phyloP scores from a whole-genome alignment of 2,113 vertebrate species.

The Macrotus californicus region DNA sequence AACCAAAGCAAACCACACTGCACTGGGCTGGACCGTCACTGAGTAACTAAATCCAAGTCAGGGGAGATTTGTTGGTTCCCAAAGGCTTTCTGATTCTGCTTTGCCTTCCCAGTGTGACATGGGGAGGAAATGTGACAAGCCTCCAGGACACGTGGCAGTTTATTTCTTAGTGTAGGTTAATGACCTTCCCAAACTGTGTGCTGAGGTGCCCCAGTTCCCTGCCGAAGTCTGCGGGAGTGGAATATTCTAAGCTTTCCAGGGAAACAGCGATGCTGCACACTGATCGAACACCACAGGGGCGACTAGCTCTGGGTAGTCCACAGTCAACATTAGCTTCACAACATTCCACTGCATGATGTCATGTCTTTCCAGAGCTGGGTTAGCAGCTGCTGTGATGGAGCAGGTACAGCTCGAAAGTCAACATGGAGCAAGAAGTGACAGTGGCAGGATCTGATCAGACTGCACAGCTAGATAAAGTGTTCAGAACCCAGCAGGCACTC shows the following conservation, averaged over 20 bases:
- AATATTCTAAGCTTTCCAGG: neutral
- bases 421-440: neutral
- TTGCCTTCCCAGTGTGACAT: neutral
- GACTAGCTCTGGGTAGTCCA: neutral
- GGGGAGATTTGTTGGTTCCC: neutral
- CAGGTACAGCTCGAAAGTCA: neutral
- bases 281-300: neutral
- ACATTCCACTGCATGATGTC: neutral
- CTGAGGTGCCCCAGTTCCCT: neutral
- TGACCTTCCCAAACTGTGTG: neutral
- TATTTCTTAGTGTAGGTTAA: neutral
- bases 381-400: neutral
- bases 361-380: neutral
- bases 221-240: neutral
- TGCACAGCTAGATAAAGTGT: neutral
- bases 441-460: rapidly evolving
- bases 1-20: neutral
- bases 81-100: neutral
- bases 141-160: neutral
- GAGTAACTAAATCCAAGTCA: neutral
- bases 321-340: neutral
- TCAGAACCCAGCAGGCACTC: neutral
- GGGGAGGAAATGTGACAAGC: neutral
- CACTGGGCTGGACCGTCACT: neutral
- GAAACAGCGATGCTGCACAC: neutral